These are phyloP conservation scores for Chaitophorus viminalis DNA, from an alignment of 2,888 invertebrate genomes.

Conservation along the genomic window DNA sequence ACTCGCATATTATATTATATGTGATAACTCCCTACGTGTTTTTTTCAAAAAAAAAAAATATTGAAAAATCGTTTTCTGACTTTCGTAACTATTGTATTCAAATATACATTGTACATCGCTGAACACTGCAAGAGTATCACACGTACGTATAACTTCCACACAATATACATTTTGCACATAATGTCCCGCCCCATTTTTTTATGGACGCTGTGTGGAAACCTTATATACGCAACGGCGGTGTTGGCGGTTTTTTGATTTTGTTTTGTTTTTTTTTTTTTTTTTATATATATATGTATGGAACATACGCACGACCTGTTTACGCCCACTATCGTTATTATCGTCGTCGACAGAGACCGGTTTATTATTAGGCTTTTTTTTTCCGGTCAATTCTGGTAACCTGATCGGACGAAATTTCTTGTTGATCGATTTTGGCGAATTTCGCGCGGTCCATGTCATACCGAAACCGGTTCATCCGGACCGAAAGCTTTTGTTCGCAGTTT, in stretches of 20 bases:
- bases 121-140: no score
- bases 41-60: conserved; percentile 1
- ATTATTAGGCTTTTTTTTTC: background rate
- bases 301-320: conserved; percentile 18
- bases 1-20: background rate
- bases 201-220: background rate
- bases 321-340: conserved; percentile 15
- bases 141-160: background rate
- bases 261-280: background rate
- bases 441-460: background rate
- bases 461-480: conserved; percentile 41
- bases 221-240: background rate
- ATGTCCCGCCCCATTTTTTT: background rate
- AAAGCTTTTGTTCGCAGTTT: conserved; percentile 29
- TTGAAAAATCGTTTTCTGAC: conserved; percentile 4
- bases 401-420: conserved; percentile 34
- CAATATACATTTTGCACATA: background rate
- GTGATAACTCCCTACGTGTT: background rate
- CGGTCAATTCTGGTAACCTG: conserved; percentile 6
- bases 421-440: conserved; percentile 42
- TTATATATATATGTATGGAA: no score
- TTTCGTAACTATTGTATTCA: conserved; percentile 6
- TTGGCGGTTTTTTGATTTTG: background rate
- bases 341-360: conserved; percentile 17
- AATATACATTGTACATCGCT: background rate